Conservation (phyloP, 1,140 invertebrate species). For the Drosophila baimaii region DNA sequence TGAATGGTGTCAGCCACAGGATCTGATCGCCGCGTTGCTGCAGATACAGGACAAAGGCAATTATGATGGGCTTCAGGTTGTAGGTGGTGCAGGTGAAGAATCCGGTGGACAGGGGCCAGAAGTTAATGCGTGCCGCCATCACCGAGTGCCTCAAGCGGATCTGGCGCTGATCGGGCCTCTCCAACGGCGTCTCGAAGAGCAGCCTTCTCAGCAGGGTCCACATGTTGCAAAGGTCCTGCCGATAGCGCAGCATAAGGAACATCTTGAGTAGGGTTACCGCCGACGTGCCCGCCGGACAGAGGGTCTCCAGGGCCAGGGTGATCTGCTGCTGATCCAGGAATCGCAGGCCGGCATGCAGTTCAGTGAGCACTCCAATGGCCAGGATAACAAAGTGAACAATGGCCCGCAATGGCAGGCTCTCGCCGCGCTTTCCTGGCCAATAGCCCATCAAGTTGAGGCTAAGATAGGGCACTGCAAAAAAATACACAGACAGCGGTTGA, state of each 20-base stretch:
- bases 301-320: constrained; percentile 64
- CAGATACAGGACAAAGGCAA: constrained; percentile 45
- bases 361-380: constrained; percentile 66
- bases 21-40: constrained; percentile 23
- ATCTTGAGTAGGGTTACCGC: constrained; percentile 75
- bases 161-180: constrained; percentile 7
- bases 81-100: constrained; percentile 64
- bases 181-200: constrained; percentile 8
- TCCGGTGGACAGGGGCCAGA: constrained; percentile 67
- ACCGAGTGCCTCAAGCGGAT: constrained; percentile 39
- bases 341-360: constrained; percentile 60
- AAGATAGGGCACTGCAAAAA: constrained; percentile 59
- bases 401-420: constrained; percentile 2
- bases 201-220: constrained; percentile 15
- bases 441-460: constrained; percentile 64
- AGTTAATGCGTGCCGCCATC: constrained; percentile 64
- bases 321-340: constrained; percentile 23
- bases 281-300: constrained; percentile 74
- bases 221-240: constrained; percentile 51
- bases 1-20: constrained; percentile 59
- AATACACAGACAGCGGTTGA: constrained; percentile 54
- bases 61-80: constrained; percentile 67
- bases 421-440: constrained; percentile 42
- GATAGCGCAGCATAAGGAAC: constrained; percentile 58
- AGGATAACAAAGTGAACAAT: constrained; percentile 54